Percentiles rank a stretch among this genome's conserved stretches.
These are phyloP conservation scores for Microchrysa polita DNA, from an alignment of 2,888 invertebrate species.

Conservation along the genomic window DNA sequence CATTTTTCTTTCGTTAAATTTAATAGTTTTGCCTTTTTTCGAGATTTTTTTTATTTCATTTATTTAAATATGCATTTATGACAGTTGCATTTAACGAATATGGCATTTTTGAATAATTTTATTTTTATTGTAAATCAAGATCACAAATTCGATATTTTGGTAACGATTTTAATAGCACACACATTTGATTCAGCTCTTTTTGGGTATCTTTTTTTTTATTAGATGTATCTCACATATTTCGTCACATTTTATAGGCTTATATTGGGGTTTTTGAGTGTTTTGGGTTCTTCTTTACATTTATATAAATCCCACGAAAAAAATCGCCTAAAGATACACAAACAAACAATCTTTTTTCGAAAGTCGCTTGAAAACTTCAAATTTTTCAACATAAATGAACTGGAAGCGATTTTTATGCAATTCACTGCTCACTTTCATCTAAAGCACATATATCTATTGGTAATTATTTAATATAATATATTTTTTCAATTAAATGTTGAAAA, in stretches of 20 bases:
- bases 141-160: constrained; percentile 38
- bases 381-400: too few relatives aligned
- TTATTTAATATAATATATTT: too few relatives aligned
- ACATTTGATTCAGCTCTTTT: constrained; percentile 6
- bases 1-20: constrained; percentile 21
- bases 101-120: background rate
- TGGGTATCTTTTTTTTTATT: too few relatives aligned
- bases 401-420: background rate
- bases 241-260: too few relatives aligned
- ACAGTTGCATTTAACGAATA: background rate
- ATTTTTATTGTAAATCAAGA: too few relatives aligned
- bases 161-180: constrained; percentile 4
- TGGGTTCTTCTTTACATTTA: too few relatives aligned
- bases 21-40: background rate
- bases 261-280: too few relatives aligned
- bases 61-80: constrained; percentile 4
- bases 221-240: too few relatives aligned
- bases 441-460: background rate
- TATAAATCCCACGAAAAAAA: background rate
- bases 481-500: background rate
- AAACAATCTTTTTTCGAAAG: background rate
- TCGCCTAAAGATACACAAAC: background rate
- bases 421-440: background rate
- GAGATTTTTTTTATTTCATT: constrained; percentile 6
- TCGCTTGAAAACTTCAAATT: background rate